Evolutionary conservation across 2,797 vertebrate species (phyloP).

Genomic region (Anabacerthia variegaticeps): DNA sequence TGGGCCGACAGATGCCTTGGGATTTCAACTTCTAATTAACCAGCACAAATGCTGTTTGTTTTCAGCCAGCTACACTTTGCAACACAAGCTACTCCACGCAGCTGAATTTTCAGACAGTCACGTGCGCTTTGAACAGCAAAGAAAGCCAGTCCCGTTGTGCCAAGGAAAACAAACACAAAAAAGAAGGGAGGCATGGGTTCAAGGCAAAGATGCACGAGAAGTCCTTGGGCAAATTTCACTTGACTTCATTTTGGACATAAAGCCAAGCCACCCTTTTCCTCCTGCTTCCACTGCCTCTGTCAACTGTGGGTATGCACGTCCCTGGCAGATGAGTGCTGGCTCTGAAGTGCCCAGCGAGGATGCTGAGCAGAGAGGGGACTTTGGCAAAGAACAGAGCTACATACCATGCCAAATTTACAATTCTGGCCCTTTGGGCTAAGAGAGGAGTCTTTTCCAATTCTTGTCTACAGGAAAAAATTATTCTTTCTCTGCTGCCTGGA

Average conservation of each 20-base stretch:
- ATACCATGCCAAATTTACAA: not conserved
- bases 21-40: conserved; percentile 64
- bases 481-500: not conserved
- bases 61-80: not conserved
- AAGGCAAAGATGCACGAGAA: not conserved
- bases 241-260: not conserved
- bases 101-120: conserved; percentile 37
- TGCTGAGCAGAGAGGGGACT: not conserved
- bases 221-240: not conserved
- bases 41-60: conserved; percentile 45
- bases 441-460: not conserved
- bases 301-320: fast-evolving
- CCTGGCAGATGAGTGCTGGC: not conserved
- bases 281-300: not conserved
- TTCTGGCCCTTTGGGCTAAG: not conserved
- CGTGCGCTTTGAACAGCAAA: not conserved
- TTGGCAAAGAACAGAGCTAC: not conserved
- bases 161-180: not conserved
- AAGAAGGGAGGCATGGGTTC: not conserved
- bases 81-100: not conserved
- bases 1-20: conserved; percentile 1
- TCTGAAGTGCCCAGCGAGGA: not conserved
- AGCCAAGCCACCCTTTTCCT: not conserved
- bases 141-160: not conserved
- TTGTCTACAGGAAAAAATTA: not conserved